Evolutionary conservation across 2,797 vertebrate genomes (phyloP).

Genomic region (Onychomys leucogaster): DNA sequence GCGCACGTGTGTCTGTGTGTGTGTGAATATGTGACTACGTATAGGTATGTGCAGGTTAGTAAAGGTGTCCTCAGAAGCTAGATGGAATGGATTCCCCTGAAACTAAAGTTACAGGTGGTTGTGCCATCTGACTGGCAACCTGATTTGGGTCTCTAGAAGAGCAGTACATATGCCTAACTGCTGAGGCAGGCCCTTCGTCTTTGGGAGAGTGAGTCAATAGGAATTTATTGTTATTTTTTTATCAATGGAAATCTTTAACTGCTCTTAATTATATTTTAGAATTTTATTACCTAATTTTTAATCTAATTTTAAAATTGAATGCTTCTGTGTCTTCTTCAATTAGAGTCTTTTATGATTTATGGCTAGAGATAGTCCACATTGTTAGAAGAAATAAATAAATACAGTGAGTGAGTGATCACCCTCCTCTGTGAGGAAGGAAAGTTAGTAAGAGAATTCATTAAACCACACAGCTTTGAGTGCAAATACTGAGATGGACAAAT

Average conservation of each 20-base stretch:
- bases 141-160: neutral
- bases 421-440: neutral
- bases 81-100: neutral
- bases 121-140: neutral
- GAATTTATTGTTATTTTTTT: neutral
- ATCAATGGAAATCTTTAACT: neutral
- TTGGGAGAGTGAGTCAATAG: neutral
- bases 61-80: neutral
- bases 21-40: neutral
- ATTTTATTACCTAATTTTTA: conserved; percentile 5
- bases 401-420: neutral
- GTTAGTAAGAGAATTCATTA: conserved; percentile 42
- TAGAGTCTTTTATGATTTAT: neutral
- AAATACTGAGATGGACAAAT: conserved; percentile 15
- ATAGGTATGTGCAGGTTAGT: neutral
- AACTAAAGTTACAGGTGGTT: no score
- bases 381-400: conserved; percentile 5
- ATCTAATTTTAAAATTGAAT: conserved; percentile 35
- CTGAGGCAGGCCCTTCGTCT: neutral
- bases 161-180: neutral
- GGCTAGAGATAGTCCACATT: neutral
- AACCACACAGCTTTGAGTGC: neutral
- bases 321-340: neutral
- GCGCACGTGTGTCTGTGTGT: no score
- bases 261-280: conserved; percentile 22